These are phyloP conservation scores for Pollenia labialis DNA, from an alignment of 2,888 invertebrate genomes.

Conservation along the genomic window DNA sequence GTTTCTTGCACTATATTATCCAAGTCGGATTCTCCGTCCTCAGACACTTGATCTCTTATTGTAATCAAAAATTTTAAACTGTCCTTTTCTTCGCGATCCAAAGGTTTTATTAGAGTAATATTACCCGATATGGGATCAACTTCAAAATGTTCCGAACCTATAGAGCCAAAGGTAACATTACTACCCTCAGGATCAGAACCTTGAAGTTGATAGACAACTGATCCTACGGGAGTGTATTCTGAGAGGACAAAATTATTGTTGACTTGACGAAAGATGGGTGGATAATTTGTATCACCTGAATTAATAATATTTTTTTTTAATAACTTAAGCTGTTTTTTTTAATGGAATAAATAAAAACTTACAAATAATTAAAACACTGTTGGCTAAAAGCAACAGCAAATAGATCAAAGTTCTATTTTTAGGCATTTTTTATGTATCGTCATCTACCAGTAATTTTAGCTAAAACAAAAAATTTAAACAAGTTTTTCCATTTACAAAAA, in stretches of 20 bases:
- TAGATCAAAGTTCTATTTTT: constrained; percentile 72
- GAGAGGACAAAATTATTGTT: constrained; percentile 91
- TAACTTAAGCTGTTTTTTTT: too few relatives aligned
- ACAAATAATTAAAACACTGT: constrained; percentile 67
- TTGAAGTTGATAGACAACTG: constrained; percentile 90
- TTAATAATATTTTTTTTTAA: neutral
- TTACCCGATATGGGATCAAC: constrained; percentile 91
- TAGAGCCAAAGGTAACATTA: constrained; percentile 88
- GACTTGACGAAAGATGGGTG: constrained; percentile 90
- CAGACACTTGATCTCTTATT: constrained; percentile 89
- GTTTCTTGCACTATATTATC: constrained; percentile 90
- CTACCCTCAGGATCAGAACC: constrained; percentile 93
- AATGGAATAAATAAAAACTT: constrained; percentile 22
- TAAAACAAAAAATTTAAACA: constrained; percentile 12
- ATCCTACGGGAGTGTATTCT: constrained; percentile 92
- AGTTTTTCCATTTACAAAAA: neutral
- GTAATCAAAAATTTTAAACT: constrained; percentile 92
- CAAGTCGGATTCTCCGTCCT: constrained; percentile 86
- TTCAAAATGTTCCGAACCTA: constrained; percentile 92
- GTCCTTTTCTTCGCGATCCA: constrained; percentile 93
- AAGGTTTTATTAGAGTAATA: constrained; percentile 90
- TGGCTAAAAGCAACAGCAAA: constrained; percentile 69
- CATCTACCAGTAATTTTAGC: constrained; percentile 61
- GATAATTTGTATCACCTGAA: constrained; percentile 86
- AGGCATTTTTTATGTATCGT: constrained; percentile 68